Conservation (phyloP, 2,113 vertebrate genomes). For the Ammodytes dubius region DNA sequence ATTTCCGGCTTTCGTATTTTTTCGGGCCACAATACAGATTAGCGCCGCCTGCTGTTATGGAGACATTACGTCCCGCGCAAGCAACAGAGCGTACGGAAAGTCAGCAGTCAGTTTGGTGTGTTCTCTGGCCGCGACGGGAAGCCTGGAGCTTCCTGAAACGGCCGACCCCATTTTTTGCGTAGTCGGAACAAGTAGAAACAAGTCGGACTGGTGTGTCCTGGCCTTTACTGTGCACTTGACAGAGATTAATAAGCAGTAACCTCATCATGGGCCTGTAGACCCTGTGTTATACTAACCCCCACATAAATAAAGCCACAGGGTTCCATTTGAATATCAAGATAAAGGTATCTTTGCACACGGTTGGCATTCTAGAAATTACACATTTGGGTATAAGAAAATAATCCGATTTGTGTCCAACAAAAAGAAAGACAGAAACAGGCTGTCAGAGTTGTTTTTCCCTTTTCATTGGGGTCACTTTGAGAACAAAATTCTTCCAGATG, state of each 20-base stretch:
- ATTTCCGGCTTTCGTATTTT: too few relatives aligned
- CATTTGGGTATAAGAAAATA: neutral
- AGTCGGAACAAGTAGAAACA: too few relatives aligned
- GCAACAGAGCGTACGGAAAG: too few relatives aligned
- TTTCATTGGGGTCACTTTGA: conserved; percentile 65
- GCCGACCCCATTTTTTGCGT: too few relatives aligned
- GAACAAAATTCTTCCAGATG: conserved; percentile 73
- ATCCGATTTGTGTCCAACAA: neutral
- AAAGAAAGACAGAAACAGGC: neutral
- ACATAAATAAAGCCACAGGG: conserved; percentile 73
- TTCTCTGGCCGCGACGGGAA: too few relatives aligned
- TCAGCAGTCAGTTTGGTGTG: too few relatives aligned
- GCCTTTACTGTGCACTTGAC: conserved; percentile 64
- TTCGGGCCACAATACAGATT: too few relatives aligned
- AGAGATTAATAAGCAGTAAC: conserved; percentile 68
- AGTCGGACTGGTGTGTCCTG: too few relatives aligned
- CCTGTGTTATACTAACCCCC: conserved; percentile 65
- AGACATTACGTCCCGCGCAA: too few relatives aligned
- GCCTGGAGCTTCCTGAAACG: too few relatives aligned
- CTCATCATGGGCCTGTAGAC: conserved; percentile 40
- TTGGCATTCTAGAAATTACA: conserved; percentile 18
- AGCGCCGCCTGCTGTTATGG: too few relatives aligned
- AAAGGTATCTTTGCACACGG: conserved; percentile 40
- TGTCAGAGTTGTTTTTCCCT: neutral
- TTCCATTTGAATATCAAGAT: conserved; percentile 49